Percentiles rank a stretch among this genome's conserved stretches.
phyloP scores from a whole-genome alignment of 2,113 vertebrate species.

The Sus scrofa region DNA sequence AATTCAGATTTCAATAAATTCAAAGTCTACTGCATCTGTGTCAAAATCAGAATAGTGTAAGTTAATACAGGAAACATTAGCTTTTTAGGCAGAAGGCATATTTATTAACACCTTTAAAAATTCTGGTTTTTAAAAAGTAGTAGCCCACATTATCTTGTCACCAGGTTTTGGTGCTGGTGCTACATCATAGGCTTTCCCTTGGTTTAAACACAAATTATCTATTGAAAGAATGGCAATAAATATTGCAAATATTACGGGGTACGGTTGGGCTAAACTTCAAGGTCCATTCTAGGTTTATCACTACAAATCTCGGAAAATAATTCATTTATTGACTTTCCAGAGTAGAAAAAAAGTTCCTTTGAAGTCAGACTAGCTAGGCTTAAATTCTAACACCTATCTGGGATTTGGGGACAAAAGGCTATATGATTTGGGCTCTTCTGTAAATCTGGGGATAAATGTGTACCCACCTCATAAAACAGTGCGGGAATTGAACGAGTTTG shows the following conservation, averaged over 20 bases:
- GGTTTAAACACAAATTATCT: not conserved
- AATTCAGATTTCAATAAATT: not conserved
- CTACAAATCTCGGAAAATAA: not conserved
- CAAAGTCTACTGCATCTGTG: not conserved
- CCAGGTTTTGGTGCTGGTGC: not conserved
- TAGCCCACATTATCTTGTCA: not conserved
- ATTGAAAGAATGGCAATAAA: not conserved
- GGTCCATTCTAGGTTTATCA: not conserved
- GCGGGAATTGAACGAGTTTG: conserved; percentile 7
- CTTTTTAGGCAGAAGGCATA: not conserved
- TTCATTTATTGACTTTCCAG: not conserved
- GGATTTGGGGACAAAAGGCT: not conserved
- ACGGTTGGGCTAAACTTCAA: not conserved
- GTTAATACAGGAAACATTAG: not conserved
- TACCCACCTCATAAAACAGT: not conserved
- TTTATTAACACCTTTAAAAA: conserved; percentile 20
- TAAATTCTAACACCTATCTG: not conserved
- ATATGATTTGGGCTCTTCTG: not conserved
- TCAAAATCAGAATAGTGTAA: not conserved
- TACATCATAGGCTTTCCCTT: not conserved
- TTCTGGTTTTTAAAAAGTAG: not conserved
- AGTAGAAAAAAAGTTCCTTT: not conserved
- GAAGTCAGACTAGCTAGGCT: not conserved
- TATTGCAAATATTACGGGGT: not conserved
- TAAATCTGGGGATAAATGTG: not conserved